phyloP scores from a whole-genome alignment of 2,888 invertebrate genomes.

The Drosophila austrosaltans region DNA sequence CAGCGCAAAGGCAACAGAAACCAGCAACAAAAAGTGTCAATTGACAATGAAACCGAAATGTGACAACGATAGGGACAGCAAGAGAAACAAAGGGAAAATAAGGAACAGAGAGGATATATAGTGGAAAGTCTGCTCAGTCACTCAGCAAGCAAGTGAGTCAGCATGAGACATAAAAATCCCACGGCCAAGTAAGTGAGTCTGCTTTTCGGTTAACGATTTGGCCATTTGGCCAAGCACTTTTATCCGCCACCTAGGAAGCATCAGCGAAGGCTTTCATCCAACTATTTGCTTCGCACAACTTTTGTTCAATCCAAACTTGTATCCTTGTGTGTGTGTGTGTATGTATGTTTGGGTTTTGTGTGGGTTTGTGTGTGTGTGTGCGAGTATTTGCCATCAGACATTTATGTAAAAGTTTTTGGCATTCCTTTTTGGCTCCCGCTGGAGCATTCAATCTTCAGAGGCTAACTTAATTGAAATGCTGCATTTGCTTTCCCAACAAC shows the following conservation, averaged over 20 bases:
- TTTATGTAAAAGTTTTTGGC: conserved; percentile 30
- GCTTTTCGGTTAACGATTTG: conserved; percentile 69
- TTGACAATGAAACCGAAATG: conserved; percentile 76
- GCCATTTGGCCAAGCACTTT: conserved; percentile 71
- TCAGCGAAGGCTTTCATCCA: conserved; percentile 49
- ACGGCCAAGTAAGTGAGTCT: conserved; percentile 52
- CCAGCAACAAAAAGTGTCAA: conserved; percentile 69
- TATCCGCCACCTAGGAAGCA: conserved; percentile 54
- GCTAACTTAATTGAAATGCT: conserved; percentile 69
- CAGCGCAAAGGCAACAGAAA: conserved; percentile 24
- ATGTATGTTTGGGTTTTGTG: not conserved
- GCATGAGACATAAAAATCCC: conserved; percentile 60
- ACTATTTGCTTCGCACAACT: conserved; percentile 52
- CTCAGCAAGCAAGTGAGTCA: conserved; percentile 38
- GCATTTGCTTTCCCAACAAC: conserved; percentile 56
- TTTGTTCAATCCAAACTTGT: conserved; percentile 37
- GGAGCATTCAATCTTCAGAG: conserved; percentile 65
- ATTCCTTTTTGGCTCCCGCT: conserved; percentile 42
- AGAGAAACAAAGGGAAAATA: conserved; percentile 1
- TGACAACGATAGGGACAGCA: conserved; percentile 18
- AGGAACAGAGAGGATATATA: not conserved
- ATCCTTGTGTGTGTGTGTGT: conserved; percentile 14
- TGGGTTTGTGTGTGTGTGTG: not conserved
- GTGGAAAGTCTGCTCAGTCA: conserved; percentile 33
- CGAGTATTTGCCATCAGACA: conserved; percentile 3